These are phyloP conservation scores for Brachylomia viminalis DNA, from an alignment of 2,888 invertebrate species.

Conservation along the genomic window DNA sequence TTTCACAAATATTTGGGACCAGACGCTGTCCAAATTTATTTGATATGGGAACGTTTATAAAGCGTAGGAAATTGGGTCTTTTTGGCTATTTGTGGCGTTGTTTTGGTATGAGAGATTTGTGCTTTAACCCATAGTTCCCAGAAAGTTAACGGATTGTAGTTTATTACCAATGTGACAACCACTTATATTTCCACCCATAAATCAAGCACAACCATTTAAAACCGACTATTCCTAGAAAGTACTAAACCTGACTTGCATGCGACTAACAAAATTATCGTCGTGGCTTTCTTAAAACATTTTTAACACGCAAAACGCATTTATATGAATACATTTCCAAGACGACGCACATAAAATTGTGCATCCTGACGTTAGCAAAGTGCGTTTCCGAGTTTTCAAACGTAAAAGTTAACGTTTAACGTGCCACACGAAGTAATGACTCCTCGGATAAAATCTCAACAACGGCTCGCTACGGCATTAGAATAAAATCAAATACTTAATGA, in stretches of 20 bases:
- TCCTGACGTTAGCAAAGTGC: constrained; percentile 52
- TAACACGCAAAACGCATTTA: constrained; percentile 59
- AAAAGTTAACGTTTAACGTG: constrained; percentile 42
- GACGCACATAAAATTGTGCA: constrained; percentile 50
- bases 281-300: constrained; percentile 51
- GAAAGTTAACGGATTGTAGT: constrained; percentile 7
- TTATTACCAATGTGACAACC: constrained; percentile 32
- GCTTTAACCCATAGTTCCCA: not conserved
- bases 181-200: constrained; percentile 46
- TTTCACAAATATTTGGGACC: constrained; percentile 37
- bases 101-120: not conserved
- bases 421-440: constrained; percentile 47
- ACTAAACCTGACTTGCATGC: constrained; percentile 40
- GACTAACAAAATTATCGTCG: constrained; percentile 42
- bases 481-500: constrained; percentile 77
- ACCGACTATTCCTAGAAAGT: constrained; percentile 41
- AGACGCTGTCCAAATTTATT: not conserved
- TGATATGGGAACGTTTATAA: not conserved
- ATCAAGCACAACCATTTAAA: constrained; percentile 39
- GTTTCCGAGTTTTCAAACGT: constrained; percentile 58
- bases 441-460: constrained; percentile 69
- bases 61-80: not conserved
- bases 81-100: not conserved
- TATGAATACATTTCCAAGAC: constrained; percentile 48
- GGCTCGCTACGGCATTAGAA: constrained; percentile 69